Evolutionary conservation across 2,888 invertebrate species (phyloP), one percentile per base, ranked within the genome.

Genomic region (Andrena dorsata): DNA sequence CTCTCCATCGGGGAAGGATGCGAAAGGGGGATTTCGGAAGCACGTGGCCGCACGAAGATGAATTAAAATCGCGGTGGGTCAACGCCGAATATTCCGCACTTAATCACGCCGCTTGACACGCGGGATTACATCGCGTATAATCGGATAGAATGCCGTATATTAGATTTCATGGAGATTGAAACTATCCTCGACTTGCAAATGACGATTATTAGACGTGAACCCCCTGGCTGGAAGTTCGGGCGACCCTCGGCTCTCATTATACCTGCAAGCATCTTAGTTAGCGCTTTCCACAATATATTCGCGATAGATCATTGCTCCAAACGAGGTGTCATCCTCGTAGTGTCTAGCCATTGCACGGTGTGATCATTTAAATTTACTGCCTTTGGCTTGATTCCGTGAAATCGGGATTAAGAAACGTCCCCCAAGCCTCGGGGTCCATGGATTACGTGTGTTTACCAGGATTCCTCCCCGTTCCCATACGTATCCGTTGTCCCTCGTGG

Each of bases 21-120:
- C 61, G 58, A 26, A 58, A 68, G 61, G 72, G 79, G 82, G 79
- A 82, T 74, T 78, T 61, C 53, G 65, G 76, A 70, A 80, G 83
- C 88, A 88, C 89, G 88, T 89, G 90, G 83, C 87, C 28, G 64
- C 58, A 26, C 76, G 80, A 56, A 56, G 71, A 81, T 88, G 84
- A 88, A 88, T 88, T 83, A 88, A 88, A 88, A 88, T 88, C 84
- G 77, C 69, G 84, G 79, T 49, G 84, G 87, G 81, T 84, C 79
- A 86, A 77, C 86, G 76, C 60, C 80, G 71, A 81, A 80, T 77
- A 84, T 87, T 82, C 81, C 70, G 61, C 76, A 82, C 79, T 87
- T 87, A 82, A 82, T 87, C 86, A 85, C 71, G 60, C 63, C 66
- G 82, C 70, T 76, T 80, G 86, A 87, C 87, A 80, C 71, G 65